Base-by-base conservation (phyloP, 2,797 vertebrate genomes). In the Coracias cyanogaster region DNA sequence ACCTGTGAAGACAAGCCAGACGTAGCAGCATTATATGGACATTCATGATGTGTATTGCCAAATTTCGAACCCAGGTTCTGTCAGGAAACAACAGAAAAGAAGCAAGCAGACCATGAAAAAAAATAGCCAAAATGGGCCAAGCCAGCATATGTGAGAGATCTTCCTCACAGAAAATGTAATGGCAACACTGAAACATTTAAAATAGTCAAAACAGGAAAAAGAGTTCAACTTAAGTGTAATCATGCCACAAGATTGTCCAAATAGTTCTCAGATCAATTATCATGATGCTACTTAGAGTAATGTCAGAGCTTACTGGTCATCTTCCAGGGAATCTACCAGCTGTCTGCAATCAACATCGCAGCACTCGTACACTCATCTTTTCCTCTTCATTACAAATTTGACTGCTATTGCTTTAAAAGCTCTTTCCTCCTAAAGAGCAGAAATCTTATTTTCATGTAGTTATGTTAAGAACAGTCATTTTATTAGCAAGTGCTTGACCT, bases 171-270 rank as follows among this genome's bases (percentile, higher is more conserved):
- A 86, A 95, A 82, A 94, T 86, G 62, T 81, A 95, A 94, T 89
- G 57, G 92, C 93, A 94, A 91, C 31, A 55, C 22, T 60, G 39
- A 94, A 93, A 65, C 61, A 85, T 97, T 95, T 92, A 4, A 94
- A 95, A 95, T 71, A 90, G 91, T 93, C 93, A 95, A 94, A 96
- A 95, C 85, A 94, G 83, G 90, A 92, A 94, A 93, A 95, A 94
- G 90, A 96, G 94, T 97, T 95, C 93, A 93, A 76, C 85, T 76
- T 49, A 64, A 93, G 95, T 76, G 81, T 93, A 86, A 81, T 91
- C 91, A 76, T 82, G 91, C 93, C 84, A 87, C 93, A 82, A 65
- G 58, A 94, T 90, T 96, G 93, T 96, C 94, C 1, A 6, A 73
- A 84, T 57, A 85, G 48, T 76, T 97, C 92, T 96, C 86, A 49